phyloP scores from a whole-genome alignment of 2,888 invertebrate species.

The Erpobdella octoculata region DNA sequence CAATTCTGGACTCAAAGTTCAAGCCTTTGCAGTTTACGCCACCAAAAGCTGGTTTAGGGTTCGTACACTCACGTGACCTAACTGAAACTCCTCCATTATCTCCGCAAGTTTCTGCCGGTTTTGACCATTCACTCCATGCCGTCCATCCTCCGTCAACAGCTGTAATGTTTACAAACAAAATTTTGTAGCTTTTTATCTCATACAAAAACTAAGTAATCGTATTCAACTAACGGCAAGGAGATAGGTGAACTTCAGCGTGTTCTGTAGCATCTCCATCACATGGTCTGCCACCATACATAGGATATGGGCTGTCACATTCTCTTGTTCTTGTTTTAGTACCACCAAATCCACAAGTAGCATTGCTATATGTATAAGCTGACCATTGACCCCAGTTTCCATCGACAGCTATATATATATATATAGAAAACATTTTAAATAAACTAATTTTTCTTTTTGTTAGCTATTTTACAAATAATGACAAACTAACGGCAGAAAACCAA shows the following conservation, averaged over 20 bases:
- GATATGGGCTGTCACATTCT: slow-evolving; percentile 46
- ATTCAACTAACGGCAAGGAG: slow-evolving; percentile 39
- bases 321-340: slow-evolving; percentile 43
- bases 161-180: not conserved
- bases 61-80: slow-evolving; percentile 21
- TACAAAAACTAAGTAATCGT: not conserved
- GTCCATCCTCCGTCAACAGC: slow-evolving; percentile 33
- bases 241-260: slow-evolving; percentile 40
- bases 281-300: slow-evolving; percentile 44
- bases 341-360: slow-evolving; percentile 43
- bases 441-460: not conserved
- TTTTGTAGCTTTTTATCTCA: not conserved
- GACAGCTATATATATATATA: slow-evolving; percentile 24
- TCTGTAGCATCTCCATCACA: slow-evolving; percentile 45
- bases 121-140: slow-evolving; percentile 31
- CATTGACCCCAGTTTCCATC: slow-evolving; percentile 37
- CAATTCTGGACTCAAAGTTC: slow-evolving; percentile 10
- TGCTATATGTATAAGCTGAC: slow-evolving; percentile 33
- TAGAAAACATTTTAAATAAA: not conserved
- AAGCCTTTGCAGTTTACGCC: slow-evolving; percentile 29
- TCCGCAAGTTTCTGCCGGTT: slow-evolving; percentile 33
- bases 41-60: slow-evolving; percentile 28
- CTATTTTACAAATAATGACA: not conserved
- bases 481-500: slow-evolving; percentile 27
- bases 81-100: slow-evolving; percentile 20